Percentiles rank a stretch among this genome's conserved stretches.
Conservation (phyloP, 2,797 vertebrate species). For the Myotis myotis region DNA sequence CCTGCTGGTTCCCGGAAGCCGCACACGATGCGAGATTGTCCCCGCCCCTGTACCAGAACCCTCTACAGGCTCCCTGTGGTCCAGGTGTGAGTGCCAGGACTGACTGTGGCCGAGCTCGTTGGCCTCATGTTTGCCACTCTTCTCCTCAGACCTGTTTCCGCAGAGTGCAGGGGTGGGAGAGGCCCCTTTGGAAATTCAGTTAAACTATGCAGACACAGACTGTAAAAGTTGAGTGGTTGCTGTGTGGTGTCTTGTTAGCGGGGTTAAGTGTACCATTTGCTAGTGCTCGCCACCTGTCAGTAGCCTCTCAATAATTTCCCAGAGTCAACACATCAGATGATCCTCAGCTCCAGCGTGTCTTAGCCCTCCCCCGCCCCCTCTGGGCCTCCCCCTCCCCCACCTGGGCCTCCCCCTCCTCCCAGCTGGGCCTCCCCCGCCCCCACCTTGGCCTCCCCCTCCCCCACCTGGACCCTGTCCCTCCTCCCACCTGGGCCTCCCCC, state of each 20-base stretch:
- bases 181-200: not conserved
- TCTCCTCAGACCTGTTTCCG: not conserved
- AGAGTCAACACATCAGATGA: not conserved
- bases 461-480: no score
- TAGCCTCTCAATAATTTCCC: not conserved
- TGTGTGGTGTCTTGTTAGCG: not conserved
- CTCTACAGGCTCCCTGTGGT: not conserved
- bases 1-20: not conserved
- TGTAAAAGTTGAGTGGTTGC: not conserved
- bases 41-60: not conserved
- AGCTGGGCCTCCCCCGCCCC: no score
- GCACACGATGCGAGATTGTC: not conserved
- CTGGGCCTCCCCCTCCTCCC: not conserved
- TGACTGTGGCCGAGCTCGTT: not conserved
- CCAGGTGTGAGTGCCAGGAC: not conserved
- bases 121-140: not conserved
- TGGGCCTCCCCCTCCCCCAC: no score
- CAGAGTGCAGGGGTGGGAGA: not conserved
- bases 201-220: not conserved
- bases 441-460: no score
- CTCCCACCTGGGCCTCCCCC: no score
- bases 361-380: not conserved
- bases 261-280: not conserved
- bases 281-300: no score
- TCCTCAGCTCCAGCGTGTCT: not conserved